These are phyloP conservation scores for Tursiops truncatus DNA, from an alignment of 2,113 vertebrate species.

Conservation along the genomic window DNA sequence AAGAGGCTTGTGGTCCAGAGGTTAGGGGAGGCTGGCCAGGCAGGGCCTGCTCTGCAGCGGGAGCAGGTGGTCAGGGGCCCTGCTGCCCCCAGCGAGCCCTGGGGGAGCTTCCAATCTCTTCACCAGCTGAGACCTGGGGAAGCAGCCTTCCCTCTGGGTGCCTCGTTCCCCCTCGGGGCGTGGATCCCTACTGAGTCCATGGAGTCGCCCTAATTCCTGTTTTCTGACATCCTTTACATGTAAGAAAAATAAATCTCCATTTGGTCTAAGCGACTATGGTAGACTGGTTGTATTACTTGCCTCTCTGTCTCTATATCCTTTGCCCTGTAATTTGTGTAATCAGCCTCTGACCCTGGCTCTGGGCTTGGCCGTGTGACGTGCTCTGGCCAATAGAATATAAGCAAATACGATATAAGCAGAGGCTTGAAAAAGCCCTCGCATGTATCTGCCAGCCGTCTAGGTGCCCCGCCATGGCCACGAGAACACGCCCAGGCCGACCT, in stretches of 20 bases:
- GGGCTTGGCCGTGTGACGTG: background rate
- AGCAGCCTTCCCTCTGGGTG: background rate
- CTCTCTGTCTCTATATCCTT: background rate
- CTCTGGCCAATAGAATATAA: background rate
- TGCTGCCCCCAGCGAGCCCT: background rate
- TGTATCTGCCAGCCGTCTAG: background rate
- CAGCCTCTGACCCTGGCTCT: background rate
- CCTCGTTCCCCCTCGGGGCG: background rate
- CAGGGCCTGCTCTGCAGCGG: background rate
- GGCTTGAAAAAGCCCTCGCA: background rate
- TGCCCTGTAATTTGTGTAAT: background rate
- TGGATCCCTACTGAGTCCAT: background rate
- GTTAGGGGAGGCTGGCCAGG: background rate
- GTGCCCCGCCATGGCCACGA: background rate
- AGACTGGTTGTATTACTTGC: background rate
- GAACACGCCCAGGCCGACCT: background rate
- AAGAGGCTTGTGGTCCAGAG: slow-evolving; percentile 72
- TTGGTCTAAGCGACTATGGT: background rate
- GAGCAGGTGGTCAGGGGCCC: slow-evolving; percentile 61
- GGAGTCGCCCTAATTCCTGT: background rate
- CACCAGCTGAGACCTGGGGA: background rate
- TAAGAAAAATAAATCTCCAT: background rate
- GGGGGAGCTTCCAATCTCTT: background rate
- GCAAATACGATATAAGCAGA: background rate
- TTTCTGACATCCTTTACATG: background rate